Base-by-base conservation (phyloP, 2,888 invertebrate species). In the Tetrapedia diversipes region DNA sequence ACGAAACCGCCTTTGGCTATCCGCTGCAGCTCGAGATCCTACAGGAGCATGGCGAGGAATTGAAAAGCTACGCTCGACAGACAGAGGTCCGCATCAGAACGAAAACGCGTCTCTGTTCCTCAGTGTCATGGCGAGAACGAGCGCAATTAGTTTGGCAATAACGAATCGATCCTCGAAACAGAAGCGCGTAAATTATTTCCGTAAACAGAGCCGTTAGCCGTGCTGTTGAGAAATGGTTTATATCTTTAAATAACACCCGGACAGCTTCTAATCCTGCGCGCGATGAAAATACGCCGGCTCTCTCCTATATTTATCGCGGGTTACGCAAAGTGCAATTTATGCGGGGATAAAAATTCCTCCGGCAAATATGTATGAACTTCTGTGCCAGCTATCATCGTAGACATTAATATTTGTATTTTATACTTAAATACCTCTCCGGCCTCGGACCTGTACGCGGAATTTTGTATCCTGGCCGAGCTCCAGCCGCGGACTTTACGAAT, bases 1-100 rank as follows among this genome's bases (percentile, higher is more conserved):
- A 51, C 69, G 54, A 54, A 68, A 43, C 49, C 45, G 53, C 51
- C 65, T 51, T 56, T 27, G 47, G 49, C 64, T 69, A 53, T 32
- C 51, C 49, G 49, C 16, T 0, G 11, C 43, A 63, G 54, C 61
- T 57, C 45, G 43, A 39, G 47, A 47, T 65, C 63, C 41, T 22
- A 43, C 54, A 45, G 49, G 56, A 22, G 61, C 24, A 53, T 49
- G 22, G 72, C 32, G 45, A 37, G 41, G 64, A 61, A 77, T 64
- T 32, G 63, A 66, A 70, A 70, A 73, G 7, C 24, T 6, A 4
- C 4, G 8, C 14, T 1, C 11, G 3, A 34, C 11, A 14, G 24
- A 19, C 7, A 19, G 29, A 6, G 6, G 19, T 4, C 29, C 7
- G 7, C 6, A 19, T 34, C 45, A 34, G 47, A 47, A 47, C n/a